A percentile compares a stretch with the other conserved stretches of the same genome.
Evolutionary conservation across 2,797 vertebrate species (phyloP).

Genomic region (Loriculus beryllinus): DNA sequence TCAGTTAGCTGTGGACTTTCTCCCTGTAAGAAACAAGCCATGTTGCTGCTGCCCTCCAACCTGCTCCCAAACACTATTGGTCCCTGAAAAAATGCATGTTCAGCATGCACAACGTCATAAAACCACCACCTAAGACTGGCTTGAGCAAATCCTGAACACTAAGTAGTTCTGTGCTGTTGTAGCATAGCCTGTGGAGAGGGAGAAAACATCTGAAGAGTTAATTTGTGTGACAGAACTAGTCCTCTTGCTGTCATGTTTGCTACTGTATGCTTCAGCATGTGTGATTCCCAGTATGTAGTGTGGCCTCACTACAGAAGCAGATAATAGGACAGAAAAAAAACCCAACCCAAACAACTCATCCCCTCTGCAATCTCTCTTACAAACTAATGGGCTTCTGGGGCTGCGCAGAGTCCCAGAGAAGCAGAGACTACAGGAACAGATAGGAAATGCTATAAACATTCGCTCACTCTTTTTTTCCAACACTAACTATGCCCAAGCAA

Average conservation of each 20-base stretch:
- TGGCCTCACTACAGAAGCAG: background rate
- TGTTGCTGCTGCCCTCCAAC: background rate
- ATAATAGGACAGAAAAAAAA: background rate
- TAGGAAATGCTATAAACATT: background rate
- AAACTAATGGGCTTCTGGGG: background rate
- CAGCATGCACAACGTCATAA: fast-evolving
- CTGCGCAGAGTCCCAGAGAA: background rate
- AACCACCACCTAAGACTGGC: background rate
- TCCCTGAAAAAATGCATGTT: background rate
- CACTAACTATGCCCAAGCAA: background rate
- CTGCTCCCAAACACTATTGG: background rate
- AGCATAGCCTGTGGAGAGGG: background rate
- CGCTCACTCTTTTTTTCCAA: background rate
- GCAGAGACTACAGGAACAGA: background rate
- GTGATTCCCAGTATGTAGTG: background rate
- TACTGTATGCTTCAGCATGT: background rate
- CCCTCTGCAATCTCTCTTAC: background rate
- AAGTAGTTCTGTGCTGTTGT: background rate
- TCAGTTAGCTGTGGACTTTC: background rate
- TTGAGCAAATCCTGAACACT: background rate
- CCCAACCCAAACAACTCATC: background rate
- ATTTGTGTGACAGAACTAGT: background rate
- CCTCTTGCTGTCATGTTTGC: background rate
- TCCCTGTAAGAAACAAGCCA: fast-evolving
- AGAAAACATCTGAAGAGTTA: background rate